Evolutionary conservation across 2,888 invertebrate genomes (phyloP).

Genomic region (Serrognathus titanus): DNA sequence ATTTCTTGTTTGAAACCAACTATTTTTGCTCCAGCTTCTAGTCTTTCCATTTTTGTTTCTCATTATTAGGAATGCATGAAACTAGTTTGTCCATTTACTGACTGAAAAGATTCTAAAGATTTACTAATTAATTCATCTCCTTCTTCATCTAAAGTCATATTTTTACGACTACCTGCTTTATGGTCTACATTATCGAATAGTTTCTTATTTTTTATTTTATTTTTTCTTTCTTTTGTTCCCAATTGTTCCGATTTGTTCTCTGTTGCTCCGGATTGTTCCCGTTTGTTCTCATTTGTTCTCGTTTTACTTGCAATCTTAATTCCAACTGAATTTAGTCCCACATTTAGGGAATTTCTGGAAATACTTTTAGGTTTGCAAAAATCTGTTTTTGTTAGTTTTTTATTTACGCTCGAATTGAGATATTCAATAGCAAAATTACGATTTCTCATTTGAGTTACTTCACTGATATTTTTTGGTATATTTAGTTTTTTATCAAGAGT

Average conservation of each 20-base stretch:
- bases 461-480: neutral
- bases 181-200: neutral
- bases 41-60: constrained; percentile 11
- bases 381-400: neutral
- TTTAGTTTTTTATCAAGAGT: neutral
- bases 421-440: neutral
- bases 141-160: constrained; percentile 9
- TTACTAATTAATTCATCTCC: constrained; percentile 14
- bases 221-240: neutral
- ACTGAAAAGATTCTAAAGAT: constrained; percentile 16
- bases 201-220: neutral
- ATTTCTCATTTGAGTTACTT: neutral
- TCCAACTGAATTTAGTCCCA: neutral
- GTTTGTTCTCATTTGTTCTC: too few relatives aligned
- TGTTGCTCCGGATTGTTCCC: too few relatives aligned
- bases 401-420: neutral
- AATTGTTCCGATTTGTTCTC: too few relatives aligned
- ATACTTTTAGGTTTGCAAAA: neutral
- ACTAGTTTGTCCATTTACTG: constrained; percentile 4
- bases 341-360: neutral
- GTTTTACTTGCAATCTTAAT: too few relatives aligned
- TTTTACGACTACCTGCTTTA: neutral
- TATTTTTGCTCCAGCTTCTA: constrained; percentile 15
- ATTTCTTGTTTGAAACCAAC: constrained; percentile 16
- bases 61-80: constrained; percentile 2